A percentile compares a stretch with the other conserved stretches of the same genome.
Conservation (phyloP, 2,888 invertebrate genomes). For the Drosophila neotestacea region DNA sequence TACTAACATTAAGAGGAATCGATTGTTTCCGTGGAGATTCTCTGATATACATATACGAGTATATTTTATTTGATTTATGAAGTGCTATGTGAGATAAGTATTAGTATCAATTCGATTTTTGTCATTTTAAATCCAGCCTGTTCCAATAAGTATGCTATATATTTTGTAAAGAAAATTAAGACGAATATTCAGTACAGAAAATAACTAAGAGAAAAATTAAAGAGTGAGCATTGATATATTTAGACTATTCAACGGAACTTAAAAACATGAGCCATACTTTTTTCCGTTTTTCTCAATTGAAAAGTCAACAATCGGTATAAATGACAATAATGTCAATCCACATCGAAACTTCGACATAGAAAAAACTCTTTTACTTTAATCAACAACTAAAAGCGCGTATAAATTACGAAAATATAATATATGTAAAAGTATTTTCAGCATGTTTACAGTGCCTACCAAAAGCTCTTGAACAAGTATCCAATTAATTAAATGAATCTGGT, state of each 20-base stretch:
- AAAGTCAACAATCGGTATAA: too few relatives aligned
- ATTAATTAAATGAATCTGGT: slow-evolving; percentile 17
- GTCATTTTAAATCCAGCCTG: not conserved
- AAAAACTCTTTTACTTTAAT: too few relatives aligned
- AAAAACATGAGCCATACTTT: too few relatives aligned
- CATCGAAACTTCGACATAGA: too few relatives aligned
- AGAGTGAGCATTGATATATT: too few relatives aligned
- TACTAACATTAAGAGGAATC: not conserved
- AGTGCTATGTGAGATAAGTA: not conserved
- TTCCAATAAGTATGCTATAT: slow-evolving; percentile 5
- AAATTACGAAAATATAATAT: slow-evolving; percentile 28
- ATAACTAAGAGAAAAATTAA: too few relatives aligned
- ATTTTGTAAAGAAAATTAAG: too few relatives aligned
- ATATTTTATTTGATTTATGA: not conserved
- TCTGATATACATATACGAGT: not conserved
- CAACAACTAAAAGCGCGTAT: slow-evolving; percentile 5
- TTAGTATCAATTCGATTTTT: not conserved
- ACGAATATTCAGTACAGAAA: too few relatives aligned
- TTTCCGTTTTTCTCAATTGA: too few relatives aligned
- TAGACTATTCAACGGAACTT: too few relatives aligned
- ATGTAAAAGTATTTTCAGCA: slow-evolving; percentile 35
- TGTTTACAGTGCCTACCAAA: slow-evolving; percentile 9
- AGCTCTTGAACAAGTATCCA: slow-evolving; percentile 14
- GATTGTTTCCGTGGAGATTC: not conserved
- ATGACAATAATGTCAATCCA: too few relatives aligned